phyloP scores from a whole-genome alignment of 2,888 invertebrate species.

The Listrodromus nycthemerus region DNA sequence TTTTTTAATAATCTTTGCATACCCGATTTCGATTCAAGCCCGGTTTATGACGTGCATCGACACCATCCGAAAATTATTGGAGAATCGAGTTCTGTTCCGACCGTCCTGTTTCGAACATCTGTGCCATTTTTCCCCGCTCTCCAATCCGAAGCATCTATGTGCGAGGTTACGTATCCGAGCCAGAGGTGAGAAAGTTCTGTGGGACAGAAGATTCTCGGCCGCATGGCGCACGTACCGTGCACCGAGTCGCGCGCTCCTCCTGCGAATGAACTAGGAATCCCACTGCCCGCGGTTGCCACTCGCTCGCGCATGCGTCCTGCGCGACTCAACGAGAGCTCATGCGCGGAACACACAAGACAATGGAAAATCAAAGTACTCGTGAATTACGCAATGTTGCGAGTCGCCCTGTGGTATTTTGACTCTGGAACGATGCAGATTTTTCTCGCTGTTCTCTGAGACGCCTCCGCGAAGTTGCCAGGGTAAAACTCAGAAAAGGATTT shows the following conservation, averaged over 20 bases:
- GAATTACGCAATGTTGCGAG: conserved; percentile 26
- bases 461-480: too few relatives aligned
- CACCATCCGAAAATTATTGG: too few relatives aligned
- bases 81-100: too few relatives aligned
- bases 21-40: too few relatives aligned
- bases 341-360: background rate
- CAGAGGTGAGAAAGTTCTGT: conserved; percentile 49
- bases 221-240: conserved; percentile 20
- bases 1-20: too few relatives aligned
- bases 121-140: too few relatives aligned
- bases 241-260: conserved; percentile 50
- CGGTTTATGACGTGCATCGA: too few relatives aligned
- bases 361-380: background rate
- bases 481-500: too few relatives aligned
- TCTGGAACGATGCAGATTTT: background rate
- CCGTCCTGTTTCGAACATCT: too few relatives aligned
- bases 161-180: background rate
- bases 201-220: background rate
- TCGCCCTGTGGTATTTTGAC: background rate
- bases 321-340: conserved; percentile 5
- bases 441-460: background rate
- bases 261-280: background rate
- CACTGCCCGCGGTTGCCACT: background rate
- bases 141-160: conserved; percentile 8
- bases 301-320: conserved; percentile 14